Conservation (phyloP, 2,797 vertebrate species). For the Luscinia luscinia region DNA sequence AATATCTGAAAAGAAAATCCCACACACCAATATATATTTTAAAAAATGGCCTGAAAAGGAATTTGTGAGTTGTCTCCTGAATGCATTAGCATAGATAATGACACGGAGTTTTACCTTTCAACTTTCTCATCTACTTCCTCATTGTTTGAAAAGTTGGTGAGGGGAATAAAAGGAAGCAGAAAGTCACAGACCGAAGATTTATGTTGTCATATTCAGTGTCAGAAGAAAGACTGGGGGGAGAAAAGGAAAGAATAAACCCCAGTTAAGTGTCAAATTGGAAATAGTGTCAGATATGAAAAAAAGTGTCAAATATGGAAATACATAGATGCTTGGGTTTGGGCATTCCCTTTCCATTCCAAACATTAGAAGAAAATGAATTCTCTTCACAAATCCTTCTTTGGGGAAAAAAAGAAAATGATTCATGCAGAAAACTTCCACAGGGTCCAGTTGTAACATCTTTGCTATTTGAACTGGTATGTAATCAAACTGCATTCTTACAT, state of each 20-base stretch:
- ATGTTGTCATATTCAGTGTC: not conserved
- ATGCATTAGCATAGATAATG: not conserved
- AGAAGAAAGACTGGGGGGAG: not conserved
- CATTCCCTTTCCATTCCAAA: not conserved
- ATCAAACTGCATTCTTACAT: constrained; percentile 12
- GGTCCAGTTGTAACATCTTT: not conserved
- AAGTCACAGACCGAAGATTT: not conserved
- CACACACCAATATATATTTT: not conserved
- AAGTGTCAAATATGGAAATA: constrained; percentile 8
- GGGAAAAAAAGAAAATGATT: not conserved
- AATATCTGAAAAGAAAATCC: not conserved
- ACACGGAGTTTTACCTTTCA: not conserved
- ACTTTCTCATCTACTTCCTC: not conserved
- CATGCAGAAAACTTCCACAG: not conserved
- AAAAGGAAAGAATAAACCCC: not conserved
- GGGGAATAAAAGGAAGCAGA: not conserved
- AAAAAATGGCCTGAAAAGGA: not conserved
- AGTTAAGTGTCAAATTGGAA: not conserved
- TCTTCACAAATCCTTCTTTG: not conserved
- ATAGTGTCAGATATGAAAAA: no score
- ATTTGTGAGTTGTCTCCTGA: not conserved
- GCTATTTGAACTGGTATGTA: constrained; percentile 30
- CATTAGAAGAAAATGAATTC: not conserved
- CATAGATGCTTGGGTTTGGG: not conserved
- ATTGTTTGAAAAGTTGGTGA: not conserved